These are phyloP conservation scores for Pheosia gnoma DNA, from an alignment of 2,888 invertebrate genomes.

Conservation along the genomic window DNA sequence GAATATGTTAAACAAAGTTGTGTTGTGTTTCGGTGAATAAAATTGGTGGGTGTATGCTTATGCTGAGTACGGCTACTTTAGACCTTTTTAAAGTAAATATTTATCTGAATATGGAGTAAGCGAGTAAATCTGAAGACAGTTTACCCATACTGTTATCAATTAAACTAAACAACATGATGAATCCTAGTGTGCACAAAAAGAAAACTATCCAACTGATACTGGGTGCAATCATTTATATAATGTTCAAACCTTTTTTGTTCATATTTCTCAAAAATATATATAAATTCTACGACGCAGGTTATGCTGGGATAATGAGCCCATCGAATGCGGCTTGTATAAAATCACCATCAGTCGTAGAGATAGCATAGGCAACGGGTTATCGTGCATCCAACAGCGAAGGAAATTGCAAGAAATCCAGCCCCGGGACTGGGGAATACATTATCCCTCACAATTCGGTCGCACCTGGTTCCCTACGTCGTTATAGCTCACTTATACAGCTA, in stretches of 20 bases:
- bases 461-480: conserved; percentile 34
- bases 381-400: conserved; percentile 22
- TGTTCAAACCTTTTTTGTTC: too few species aligned
- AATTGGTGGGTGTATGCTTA: neutral
- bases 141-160: too few species aligned
- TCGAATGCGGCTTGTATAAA: conserved; percentile 30
- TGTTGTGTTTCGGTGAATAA: neutral
- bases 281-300: neutral
- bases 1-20: conserved; percentile 8
- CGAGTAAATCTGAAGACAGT: too few species aligned
- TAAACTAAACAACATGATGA: too few species aligned
- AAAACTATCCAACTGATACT: too few species aligned
- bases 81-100: too few species aligned
- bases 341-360: conserved; percentile 31
- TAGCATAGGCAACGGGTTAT: conserved; percentile 20
- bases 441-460: conserved; percentile 40
- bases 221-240: too few species aligned
- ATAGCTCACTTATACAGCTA: conserved; percentile 28
- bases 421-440: conserved; percentile 49
- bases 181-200: too few species aligned
- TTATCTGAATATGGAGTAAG: too few species aligned
- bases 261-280: neutral
- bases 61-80: too few species aligned
- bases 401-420: conserved; percentile 19
- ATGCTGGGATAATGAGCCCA: conserved; percentile 16